Evolutionary conservation across 2,797 vertebrate species (phyloP), one percentile per base, ranked within the genome.

Genomic region (Adelosebastes latens): DNA sequence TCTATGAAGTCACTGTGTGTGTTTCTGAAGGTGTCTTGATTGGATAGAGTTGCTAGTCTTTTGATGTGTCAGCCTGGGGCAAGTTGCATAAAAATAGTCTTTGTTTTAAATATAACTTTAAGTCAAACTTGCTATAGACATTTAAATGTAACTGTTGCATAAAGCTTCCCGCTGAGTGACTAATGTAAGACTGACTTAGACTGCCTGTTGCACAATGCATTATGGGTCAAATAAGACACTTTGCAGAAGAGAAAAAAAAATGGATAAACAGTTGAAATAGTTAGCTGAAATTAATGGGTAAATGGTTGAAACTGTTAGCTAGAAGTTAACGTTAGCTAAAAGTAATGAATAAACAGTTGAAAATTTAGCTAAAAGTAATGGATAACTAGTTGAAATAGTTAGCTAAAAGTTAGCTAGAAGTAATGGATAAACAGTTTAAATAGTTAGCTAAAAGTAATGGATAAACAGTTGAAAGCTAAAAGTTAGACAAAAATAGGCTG

Each of bases 41-140:
- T 79, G 62, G 60, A 70, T 13, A 36, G 39, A 68, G 61, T 53
- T 42, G 36, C 36, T 8, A 16, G 55, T 72, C 83, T 89, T 89
- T 87, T 86, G 62, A 83, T 85, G 81, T 67, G 65, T 84, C 80
- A 0, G 49, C 8, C 49, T 52, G 20, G 20, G 20, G 49, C 18
- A 20, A n/a, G 49, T 52, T 20, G 18, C 49, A 52, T 10, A 52
- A 52, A 52, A 52, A 52, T 52, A 52, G 0, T 20, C 42, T 42
- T 42, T 46, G 42, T 46, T 18, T 46, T 46, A 52, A n/a, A 52
- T 52, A 52, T 52, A 10, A 52, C 49, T 52, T 20, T n/a, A 52
- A 4, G 18, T 52, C 20, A 52, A 4, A 52, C 18, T 52, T 52
- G 20, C 0, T 46, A 46, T 46, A 46, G 18, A 18, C 16, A 46